These are phyloP conservation scores for Arvicanthis niloticus DNA, from an alignment of 2,113 vertebrate genomes.

Conservation along the genomic window DNA sequence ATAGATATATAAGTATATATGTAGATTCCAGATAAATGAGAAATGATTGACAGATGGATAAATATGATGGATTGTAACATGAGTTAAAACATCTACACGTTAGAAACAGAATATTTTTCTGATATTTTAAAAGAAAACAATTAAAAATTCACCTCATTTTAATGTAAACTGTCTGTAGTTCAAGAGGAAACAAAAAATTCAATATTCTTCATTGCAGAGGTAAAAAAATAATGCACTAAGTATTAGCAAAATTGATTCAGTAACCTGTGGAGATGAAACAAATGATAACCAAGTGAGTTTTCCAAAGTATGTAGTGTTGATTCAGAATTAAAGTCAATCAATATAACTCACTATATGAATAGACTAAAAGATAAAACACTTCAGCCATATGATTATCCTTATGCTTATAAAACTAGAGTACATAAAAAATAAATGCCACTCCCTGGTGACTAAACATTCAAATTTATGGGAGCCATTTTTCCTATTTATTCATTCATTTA, in stretches of 20 bases:
- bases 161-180: constrained; percentile 18
- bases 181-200: neutral
- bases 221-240: neutral
- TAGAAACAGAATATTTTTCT: neutral
- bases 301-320: neutral
- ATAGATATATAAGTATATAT: neutral
- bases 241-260: neutral
- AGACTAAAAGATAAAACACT: neutral
- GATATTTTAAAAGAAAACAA: neutral
- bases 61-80: neutral
- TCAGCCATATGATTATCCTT: neutral
- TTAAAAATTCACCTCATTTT: neutral
- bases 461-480: neutral
- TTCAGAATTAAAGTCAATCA: neutral
- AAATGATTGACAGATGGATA: neutral
- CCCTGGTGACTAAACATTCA: neutral
- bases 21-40: neutral
- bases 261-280: neutral
- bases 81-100: neutral
- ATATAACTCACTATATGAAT: neutral
- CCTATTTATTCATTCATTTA: too few relatives aligned
- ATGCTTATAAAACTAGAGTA: neutral
- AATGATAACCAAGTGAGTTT: neutral
- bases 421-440: neutral
- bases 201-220: neutral